Conservation (phyloP, 1,140 invertebrate species). For the Rhynchophorus ferrugineus region DNA sequence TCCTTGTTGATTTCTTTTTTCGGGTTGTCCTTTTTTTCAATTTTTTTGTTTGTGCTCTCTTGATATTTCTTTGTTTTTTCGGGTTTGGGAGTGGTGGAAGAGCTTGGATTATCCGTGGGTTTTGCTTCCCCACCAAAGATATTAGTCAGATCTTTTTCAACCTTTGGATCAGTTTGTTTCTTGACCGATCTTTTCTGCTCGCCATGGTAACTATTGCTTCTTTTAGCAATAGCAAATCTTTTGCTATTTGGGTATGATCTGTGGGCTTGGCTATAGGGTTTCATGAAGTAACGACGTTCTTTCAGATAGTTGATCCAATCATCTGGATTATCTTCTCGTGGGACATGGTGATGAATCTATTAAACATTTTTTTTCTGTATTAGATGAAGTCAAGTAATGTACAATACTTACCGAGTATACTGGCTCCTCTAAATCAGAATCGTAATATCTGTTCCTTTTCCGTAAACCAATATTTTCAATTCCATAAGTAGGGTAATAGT, state of each 20-base stretch:
- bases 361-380: slow-evolving; percentile 3
- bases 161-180: slow-evolving; percentile 41
- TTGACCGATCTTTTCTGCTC: slow-evolving; percentile 32
- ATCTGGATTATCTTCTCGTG: slow-evolving; percentile 16
- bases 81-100: slow-evolving; percentile 18
- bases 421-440: slow-evolving; percentile 19
- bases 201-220: slow-evolving; percentile 43
- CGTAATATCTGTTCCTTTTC: slow-evolving; percentile 26
- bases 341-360: slow-evolving; percentile 18
- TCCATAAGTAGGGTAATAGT: slow-evolving; percentile 31
- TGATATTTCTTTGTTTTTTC: slow-evolving; percentile 16
- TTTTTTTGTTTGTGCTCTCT: slow-evolving; percentile 16
- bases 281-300: slow-evolving; percentile 17
- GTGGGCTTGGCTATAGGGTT: slow-evolving; percentile 11
- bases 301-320: slow-evolving; percentile 11
- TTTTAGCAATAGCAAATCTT: slow-evolving; percentile 56
- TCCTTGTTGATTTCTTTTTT: slow-evolving; percentile 23
- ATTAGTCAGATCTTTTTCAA: slow-evolving; percentile 48
- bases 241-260: slow-evolving; percentile 36
- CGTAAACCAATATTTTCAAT: slow-evolving; percentile 31
- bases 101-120: not conserved
- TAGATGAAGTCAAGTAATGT: too few relatives aligned
- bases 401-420: slow-evolving; percentile 10
- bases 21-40: slow-evolving; percentile 22
- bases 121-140: slow-evolving; percentile 43